Evolutionary conservation across 2,797 vertebrate species (phyloP).

Genomic region (Champsocephalus gunnari): DNA sequence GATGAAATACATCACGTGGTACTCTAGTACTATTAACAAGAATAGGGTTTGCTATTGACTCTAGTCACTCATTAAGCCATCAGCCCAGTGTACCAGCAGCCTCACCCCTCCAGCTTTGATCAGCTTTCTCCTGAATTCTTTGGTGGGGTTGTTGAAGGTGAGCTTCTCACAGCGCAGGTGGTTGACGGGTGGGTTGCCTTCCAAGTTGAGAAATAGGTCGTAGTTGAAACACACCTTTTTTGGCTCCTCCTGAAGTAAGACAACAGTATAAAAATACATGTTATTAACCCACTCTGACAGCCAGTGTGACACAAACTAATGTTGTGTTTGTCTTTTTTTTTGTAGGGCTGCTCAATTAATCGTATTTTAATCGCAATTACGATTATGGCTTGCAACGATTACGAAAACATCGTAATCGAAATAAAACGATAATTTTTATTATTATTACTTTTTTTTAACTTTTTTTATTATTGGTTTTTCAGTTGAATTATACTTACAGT

Average conservation of each 20-base stretch:
- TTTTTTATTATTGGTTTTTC: no score
- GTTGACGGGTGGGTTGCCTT: constrained; percentile 98
- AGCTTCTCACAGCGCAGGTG: constrained; percentile 98
- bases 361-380: no score
- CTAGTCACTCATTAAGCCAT: constrained; percentile 14
- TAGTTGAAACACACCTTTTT: constrained; percentile 98
- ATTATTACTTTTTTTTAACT: no score
- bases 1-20: background rate
- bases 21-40: background rate
- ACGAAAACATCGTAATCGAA: no score
- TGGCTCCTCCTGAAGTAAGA: constrained; percentile 93
- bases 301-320: background rate
- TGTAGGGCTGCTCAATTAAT: background rate
- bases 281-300: constrained; percentile 1
- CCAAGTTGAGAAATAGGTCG: constrained; percentile 97
- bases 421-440: no score
- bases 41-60: background rate
- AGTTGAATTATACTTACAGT: no score
- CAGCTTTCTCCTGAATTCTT: constrained; percentile 97
- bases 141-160: constrained; percentile 99
- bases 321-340: constrained; percentile 9
- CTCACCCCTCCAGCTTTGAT: constrained; percentile 98
- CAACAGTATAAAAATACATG: background rate
- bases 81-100: constrained; percentile 10
- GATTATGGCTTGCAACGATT: no score